phyloP scores from a whole-genome alignment of 2,113 vertebrate genomes.

The Tachycineta bicolor region DNA sequence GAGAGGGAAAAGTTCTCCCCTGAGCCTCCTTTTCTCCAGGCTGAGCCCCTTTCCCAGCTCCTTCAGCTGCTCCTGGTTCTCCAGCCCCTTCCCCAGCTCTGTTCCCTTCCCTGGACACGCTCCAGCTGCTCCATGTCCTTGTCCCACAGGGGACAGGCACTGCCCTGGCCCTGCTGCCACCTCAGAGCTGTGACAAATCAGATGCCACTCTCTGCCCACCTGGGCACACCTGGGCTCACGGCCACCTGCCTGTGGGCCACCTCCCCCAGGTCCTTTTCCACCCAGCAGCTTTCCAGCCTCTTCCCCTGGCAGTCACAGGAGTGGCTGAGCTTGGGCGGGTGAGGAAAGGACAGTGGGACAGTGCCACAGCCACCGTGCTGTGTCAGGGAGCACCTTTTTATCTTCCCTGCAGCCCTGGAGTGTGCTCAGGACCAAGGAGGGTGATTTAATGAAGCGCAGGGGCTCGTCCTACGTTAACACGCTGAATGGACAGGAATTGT shows the following conservation, averaged over 20 bases:
- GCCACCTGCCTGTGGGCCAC: background rate
- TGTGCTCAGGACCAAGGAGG: background rate
- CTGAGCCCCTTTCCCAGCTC: background rate
- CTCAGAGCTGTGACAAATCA: background rate
- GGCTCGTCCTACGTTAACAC: background rate
- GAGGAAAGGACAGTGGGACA: background rate
- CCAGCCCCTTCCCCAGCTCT: background rate
- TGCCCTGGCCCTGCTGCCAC: background rate
- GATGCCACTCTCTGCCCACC: background rate
- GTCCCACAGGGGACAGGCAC: background rate
- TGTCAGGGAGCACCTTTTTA: background rate
- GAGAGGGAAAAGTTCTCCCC: background rate
- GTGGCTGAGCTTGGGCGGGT: background rate
- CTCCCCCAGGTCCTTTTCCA: background rate
- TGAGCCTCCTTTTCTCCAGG: background rate
- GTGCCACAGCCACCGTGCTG: background rate
- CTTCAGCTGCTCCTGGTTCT: rapidly evolving
- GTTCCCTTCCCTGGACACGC: rapidly evolving
- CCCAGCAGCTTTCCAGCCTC: background rate
- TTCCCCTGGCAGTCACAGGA: background rate
- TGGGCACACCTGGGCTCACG: background rate
- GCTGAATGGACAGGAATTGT: background rate
- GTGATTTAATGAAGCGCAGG: background rate
- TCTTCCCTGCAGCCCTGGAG: background rate
- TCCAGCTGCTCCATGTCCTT: background rate